Percentiles rank a stretch among this genome's conserved stretches.
phyloP scores from a whole-genome alignment of 2,797 vertebrate genomes.

The Enteromius mattozi region DNA sequence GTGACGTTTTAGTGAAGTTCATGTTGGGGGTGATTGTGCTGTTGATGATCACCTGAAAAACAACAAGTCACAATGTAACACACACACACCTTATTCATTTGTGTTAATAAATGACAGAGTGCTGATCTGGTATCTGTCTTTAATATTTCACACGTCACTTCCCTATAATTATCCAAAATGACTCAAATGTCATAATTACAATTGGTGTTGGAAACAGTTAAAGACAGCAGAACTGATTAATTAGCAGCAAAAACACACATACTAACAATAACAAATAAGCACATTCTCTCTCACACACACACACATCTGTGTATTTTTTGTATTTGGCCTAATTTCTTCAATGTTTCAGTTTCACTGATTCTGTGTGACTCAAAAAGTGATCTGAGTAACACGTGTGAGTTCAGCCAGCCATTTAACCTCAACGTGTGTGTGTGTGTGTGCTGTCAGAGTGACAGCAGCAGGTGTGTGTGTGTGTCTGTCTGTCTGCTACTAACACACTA shows the following conservation, averaged over 20 bases:
- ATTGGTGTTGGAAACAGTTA: not conserved
- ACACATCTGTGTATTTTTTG: not conserved
- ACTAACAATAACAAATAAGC: slow-evolving; percentile 28
- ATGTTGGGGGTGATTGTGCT: slow-evolving; percentile 98
- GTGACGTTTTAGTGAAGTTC: slow-evolving; percentile 96
- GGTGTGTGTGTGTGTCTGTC: slow-evolving; percentile 8
- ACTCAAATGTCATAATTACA: not conserved
- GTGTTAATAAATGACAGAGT: not conserved
- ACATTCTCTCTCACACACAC: slow-evolving; percentile 25
- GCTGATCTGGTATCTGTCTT: not conserved
- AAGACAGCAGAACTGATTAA: not conserved
- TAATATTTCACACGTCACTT: not conserved
- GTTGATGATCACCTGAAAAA: slow-evolving; percentile 93
- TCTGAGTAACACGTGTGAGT: not conserved
- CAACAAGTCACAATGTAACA: not conserved
- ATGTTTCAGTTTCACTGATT: not conserved
- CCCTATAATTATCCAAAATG: not conserved
- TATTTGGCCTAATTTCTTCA: not conserved
- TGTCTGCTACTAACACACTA: not conserved
- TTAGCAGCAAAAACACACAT: not conserved
- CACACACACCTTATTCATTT: not conserved
- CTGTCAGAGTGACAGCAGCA: not conserved
- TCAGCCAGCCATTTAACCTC: not conserved
- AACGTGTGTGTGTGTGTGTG: not conserved
- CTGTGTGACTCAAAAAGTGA: not conserved